These are phyloP conservation scores for Pomacea canaliculata DNA, from an alignment of 2,888 invertebrate genomes.

Conservation along the genomic window DNA sequence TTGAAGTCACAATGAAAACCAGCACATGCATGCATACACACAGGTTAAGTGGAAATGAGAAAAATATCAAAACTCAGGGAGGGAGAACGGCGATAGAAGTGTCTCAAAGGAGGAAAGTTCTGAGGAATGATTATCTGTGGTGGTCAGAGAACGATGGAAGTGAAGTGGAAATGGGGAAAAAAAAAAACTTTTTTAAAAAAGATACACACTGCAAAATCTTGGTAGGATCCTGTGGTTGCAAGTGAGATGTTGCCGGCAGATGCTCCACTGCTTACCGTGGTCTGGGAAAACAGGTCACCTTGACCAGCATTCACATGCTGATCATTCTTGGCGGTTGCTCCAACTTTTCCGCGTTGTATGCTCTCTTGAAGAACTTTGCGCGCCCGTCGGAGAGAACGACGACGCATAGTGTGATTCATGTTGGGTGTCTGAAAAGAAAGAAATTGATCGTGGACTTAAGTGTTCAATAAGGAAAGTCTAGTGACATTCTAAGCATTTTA, in stretches of 20 bases:
- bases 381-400: slow-evolving; percentile 52
- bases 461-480: too few relatives aligned
- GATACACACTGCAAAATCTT: slow-evolving; percentile 63
- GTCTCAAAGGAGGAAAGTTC: too few relatives aligned
- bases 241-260: slow-evolving; percentile 47
- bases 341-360: slow-evolving; percentile 31
- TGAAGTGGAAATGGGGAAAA: too few relatives aligned
- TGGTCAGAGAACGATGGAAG: too few relatives aligned
- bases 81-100: too few relatives aligned
- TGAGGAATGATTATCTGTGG: too few relatives aligned
- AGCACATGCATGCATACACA: too few relatives aligned
- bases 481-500: too few relatives aligned
- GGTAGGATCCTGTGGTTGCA: slow-evolving; percentile 59
- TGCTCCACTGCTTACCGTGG: slow-evolving; percentile 53
- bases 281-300: slow-evolving; percentile 41
- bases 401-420: slow-evolving; percentile 33
- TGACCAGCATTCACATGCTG: slow-evolving; percentile 25
- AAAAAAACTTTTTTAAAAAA: not conserved
- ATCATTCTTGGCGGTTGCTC: slow-evolving; percentile 19
- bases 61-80: too few relatives aligned
- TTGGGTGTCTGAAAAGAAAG: slow-evolving; percentile 45
- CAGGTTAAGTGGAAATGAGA: too few relatives aligned
- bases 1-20: too few relatives aligned
- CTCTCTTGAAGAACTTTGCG: slow-evolving; percentile 48
- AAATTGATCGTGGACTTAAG: not conserved